These are phyloP conservation scores for Atrichornis clamosus DNA, from an alignment of 2,113 vertebrate species.

Conservation along the genomic window DNA sequence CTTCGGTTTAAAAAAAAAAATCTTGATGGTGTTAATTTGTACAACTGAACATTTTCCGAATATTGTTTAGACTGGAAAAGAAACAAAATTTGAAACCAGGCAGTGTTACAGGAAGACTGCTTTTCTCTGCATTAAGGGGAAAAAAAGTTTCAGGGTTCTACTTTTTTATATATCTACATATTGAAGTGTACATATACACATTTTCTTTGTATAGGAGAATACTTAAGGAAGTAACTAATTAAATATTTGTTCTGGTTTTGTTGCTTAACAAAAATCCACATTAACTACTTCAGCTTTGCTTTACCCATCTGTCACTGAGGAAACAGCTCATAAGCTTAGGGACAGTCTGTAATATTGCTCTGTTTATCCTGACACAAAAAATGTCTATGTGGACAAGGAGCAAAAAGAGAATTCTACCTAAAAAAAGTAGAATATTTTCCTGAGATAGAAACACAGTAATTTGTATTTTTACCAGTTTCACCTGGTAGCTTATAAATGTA, in stretches of 20 bases:
- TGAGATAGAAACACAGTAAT: neutral
- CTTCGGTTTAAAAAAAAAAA: conserved; percentile 46
- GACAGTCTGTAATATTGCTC: neutral
- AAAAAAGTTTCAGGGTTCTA: neutral
- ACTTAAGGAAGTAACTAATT: neutral
- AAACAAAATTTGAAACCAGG: neutral
- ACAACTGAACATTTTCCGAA: conserved; percentile 50
- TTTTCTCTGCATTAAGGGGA: neutral
- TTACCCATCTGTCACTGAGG: neutral
- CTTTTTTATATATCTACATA: fast-evolving
- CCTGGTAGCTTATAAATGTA: neutral
- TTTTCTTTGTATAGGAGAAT: neutral
- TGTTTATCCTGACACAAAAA: neutral
- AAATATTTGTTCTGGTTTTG: neutral
- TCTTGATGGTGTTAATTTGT: conserved; percentile 73
- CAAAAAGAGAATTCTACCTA: neutral
- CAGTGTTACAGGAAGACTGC: neutral
- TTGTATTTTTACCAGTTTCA: neutral
- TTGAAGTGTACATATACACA: neutral
- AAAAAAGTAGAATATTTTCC: neutral
- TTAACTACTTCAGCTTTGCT: neutral
- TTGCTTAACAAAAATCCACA: neutral
- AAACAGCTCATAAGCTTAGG: neutral
- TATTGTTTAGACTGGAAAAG: conserved; percentile 24
- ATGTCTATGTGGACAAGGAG: neutral